These are phyloP conservation scores for Ctenosaura bakeri DNA, from an alignment of 2,797 vertebrate species.

Conservation along the genomic window DNA sequence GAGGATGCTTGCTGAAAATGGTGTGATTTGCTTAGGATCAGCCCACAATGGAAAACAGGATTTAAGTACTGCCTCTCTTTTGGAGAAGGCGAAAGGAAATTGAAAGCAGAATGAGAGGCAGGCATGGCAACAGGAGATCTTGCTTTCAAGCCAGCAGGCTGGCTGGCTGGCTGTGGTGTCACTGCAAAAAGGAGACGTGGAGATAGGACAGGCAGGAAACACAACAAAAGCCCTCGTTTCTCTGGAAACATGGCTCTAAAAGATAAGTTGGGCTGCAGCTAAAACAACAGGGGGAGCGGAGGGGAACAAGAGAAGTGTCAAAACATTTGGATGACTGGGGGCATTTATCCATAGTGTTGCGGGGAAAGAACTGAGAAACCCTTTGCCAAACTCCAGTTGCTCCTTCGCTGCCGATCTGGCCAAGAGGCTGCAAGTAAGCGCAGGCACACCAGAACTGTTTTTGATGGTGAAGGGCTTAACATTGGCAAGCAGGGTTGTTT, in stretches of 20 bases:
- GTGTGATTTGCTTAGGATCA: neutral
- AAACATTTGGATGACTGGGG: conserved; percentile 29
- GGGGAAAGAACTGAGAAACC: neutral
- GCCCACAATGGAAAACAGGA: neutral
- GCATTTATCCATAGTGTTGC: neutral
- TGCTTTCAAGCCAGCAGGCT: neutral
- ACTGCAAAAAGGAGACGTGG: neutral
- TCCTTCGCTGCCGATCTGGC: neutral
- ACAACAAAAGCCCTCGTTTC: conserved; percentile 23
- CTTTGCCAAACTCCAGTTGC: conserved; percentile 2
- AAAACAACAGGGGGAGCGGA: neutral
- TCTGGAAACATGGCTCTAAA: conserved; percentile 36
- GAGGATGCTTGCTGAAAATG: neutral
- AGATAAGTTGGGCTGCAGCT: neutral
- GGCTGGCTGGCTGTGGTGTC: neutral
- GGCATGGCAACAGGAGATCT: neutral
- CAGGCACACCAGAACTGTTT: neutral
- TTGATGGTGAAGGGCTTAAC: too few relatives aligned
- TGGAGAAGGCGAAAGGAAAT: neutral
- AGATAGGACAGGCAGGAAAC: neutral
- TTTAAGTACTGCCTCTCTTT: neutral
- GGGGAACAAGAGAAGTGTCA: neutral
- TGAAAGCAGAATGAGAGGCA: neutral
- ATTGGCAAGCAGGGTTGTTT: too few relatives aligned
- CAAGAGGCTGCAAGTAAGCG: neutral